Base-by-base conservation (phyloP, 2,797 vertebrate species). In the Leucoraja ocellata region DNA sequence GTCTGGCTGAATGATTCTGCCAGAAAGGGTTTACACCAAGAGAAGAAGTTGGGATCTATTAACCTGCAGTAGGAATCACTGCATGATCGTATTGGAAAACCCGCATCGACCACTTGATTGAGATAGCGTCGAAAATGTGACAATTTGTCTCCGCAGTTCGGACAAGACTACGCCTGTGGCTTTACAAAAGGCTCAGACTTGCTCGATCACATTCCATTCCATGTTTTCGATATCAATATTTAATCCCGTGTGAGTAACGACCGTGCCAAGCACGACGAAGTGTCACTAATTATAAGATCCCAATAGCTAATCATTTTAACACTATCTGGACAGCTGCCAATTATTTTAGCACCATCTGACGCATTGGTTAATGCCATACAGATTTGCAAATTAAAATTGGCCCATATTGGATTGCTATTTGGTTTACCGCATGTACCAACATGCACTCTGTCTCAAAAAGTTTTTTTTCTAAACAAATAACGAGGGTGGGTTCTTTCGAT, bases 111-210 rank as follows among this genome's bases (percentile, higher is more conserved):
- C 21, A 10, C 80, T 9, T 54, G 7, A 83, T 25, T 71, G 65
- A 71, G 58, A n/a, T 32, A 21, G 63, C 13, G 4, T 18, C 92
- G 94, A 95, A 94, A 76, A 95, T 94, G 93, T 93, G 93, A 78
- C 88, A 94, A 93, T 93, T 94, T 93, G 93, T 94, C 95, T 93
- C 93, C 94, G 93, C 86, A 94, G 95, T 93, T 96, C 95, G 95
- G 28, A 93, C 84, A 94, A 94, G 94, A 94, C 94, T 95, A 94
- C 95, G 74, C 94, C 63, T 93, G 94, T 93, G 94, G 94, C 93
- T 94, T 95, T 94, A 93, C 0, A 1, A 93, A 93, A 25, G 39
- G 0, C 93, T 93, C 94, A 94, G 3, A 86, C 93, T 93, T 94
- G 79, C 93, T 93, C 94, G 94, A 95, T 95, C 93, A 93, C 94